Conservation (phyloP, 2,888 invertebrate genomes). For the Caenorhabditis panamensis region DNA sequence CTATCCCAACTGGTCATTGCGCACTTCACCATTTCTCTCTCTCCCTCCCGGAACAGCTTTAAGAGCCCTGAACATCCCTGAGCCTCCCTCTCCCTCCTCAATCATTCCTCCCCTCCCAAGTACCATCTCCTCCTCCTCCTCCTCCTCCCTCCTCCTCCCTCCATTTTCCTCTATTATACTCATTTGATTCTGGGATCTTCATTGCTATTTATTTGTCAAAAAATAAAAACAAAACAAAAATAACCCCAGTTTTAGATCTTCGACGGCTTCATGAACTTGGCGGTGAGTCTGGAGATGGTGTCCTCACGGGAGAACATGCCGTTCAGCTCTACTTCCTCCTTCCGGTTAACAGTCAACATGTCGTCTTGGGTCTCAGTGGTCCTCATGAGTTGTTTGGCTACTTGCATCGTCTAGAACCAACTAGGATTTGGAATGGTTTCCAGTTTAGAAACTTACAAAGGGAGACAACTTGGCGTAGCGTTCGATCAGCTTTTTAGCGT, state of each 20-base stretch:
- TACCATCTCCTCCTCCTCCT: too few species aligned
- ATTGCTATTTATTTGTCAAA: too few species aligned
- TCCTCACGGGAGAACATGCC: conserved; percentile 56
- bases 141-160: too few species aligned
- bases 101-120: too few species aligned
- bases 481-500: conserved; percentile 50
- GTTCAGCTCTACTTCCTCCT: conserved; percentile 51
- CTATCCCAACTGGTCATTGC: too few species aligned
- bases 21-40: too few species aligned
- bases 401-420: conserved; percentile 61
- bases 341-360: conserved; percentile 58
- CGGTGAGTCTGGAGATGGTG: conserved; percentile 59
- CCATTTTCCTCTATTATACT: too few species aligned
- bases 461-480: conserved; percentile 59
- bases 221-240: background rate
- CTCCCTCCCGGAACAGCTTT: too few species aligned
- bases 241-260: conserved; percentile 45
- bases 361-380: conserved; percentile 38
- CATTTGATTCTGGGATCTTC: too few species aligned
- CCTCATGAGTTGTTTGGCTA: conserved; percentile 63
- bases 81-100: too few species aligned
- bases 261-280: conserved; percentile 56
- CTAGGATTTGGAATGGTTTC: background rate
- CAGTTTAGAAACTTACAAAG: conserved; percentile 30
- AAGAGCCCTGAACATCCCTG: too few species aligned